Base-by-base conservation (phyloP, 1,140 invertebrate species). In the Procambarus clarkii region DNA sequence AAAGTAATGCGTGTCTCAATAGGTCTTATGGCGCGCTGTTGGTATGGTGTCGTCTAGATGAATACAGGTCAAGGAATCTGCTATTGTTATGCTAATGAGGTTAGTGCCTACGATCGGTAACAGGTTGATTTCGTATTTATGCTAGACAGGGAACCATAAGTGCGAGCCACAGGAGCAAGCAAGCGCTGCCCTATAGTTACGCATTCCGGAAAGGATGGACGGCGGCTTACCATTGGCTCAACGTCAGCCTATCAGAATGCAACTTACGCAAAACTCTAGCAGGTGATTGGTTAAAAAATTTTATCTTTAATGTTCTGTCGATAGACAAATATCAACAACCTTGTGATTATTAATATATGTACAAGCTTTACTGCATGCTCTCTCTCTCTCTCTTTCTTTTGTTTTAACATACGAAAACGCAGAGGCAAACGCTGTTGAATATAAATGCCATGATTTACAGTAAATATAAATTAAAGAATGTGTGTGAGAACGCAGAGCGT, bases 71-170 rank as follows among this genome's bases (percentile, higher is more conserved):
- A 91, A 91, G 88, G 88, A 91, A 91, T 91, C 88, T 91, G 82
- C 88, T 91, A 91, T 91, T 91, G 88, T 91, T 91, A 91, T 91
- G 88, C 88, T 91, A 91, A 91, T 91, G 88, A 91, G 88, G 88
- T 91, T 91, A 85, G 83, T 78, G 82, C 50, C 88, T 91, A 91
- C 88, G 80, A 91, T 91, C 88, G 88, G 88, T 91, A 91, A 91
- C 88, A 91, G 88, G 88, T 91, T 91, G 88, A 85, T 91, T 85
- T 91, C 88, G 83, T 91, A 91, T 91, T 91, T 91, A 91, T 91
- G 80, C 82, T 71, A 45, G 84, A 84, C 77, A 91, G 88, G 1
- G 34, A 64, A 48, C 34, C 88, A 91, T 91, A 91, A 86, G 88
- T 54, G 50, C 13, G 50, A 54, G 50, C 7, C 50, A 58, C 71